Base-by-base conservation (phyloP, 1,140 invertebrate genomes). In the Acromyrmex heyeri region DNA sequence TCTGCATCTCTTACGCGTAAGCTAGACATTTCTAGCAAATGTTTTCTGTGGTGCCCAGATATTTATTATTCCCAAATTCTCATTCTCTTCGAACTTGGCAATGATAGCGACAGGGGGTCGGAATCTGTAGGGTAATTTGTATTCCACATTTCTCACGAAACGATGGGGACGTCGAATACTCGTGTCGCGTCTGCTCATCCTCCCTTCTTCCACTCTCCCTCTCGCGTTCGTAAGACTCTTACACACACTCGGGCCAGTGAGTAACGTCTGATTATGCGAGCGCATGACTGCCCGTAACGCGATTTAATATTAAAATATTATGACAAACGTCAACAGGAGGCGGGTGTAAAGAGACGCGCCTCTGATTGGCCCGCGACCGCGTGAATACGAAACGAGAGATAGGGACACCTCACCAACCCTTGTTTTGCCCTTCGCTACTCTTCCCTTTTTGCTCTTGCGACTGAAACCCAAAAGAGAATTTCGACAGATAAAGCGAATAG, bases 231-330 rank as follows among this genome's bases (percentile, higher is more conserved):
- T 83, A 82, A 78, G 78, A 87, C 73, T 87, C 88, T 90, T 90
- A 85, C 86, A 75, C 78, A 48, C 88, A 77, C 77, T 24, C 78
- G 73, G 64, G 16, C 81, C 88, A 78, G 88, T 90, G 90, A 92
- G 91, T 89, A 93, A 92, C 92, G 92, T 93, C 94, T 95, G 95
- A 95, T 95, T 95, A 95, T 95, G 94, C 95, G 93, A 94, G 93
- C 94, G 94, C 94, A 95, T 95, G 94, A 92, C 93, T 95, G 94
- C 92, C 91, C 94, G 92, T 95, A 95, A 95, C 93, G 93, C 94
- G 94, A 95, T 95, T 95, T 95, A 95, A 95, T 95, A 95, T 95
- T 95, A 95, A 95, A 95, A 95, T 95, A 95, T 95, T 95, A 95
- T 95, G 94, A 95, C 94, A 95, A 95, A 95, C 93, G 95, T 95